Conservation (phyloP, 2,888 invertebrate genomes). For the Villa cingulata region DNA sequence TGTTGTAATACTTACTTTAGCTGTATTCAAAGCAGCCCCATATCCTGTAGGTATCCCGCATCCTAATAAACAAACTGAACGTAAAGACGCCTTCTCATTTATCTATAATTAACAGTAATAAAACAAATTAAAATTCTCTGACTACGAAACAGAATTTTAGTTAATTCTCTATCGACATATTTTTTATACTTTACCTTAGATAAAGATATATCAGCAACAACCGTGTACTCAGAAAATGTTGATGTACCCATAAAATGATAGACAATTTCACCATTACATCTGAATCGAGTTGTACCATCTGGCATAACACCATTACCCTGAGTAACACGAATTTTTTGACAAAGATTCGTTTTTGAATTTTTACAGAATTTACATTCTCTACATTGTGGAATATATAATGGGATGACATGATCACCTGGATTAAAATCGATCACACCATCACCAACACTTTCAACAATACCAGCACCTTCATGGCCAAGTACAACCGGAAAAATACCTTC, state of each 20-base stretch:
- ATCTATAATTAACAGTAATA: constrained; percentile 39
- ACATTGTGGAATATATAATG: constrained; percentile 94
- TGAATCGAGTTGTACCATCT: constrained; percentile 75
- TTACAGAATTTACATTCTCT: constrained; percentile 92
- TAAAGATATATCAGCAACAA: constrained; percentile 88
- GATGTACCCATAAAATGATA: constrained; percentile 96
- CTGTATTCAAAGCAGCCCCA: constrained; percentile 85
- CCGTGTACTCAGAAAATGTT: constrained; percentile 88
- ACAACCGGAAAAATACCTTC: constrained; percentile 87
- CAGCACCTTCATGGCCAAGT: constrained; percentile 93
- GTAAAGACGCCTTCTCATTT: constrained; percentile 63
- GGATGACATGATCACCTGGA: constrained; percentile 93
- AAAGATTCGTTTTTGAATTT: constrained; percentile 91
- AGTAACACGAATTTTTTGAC: constrained; percentile 76
- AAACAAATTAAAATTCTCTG: neutral
- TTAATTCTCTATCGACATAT: too few species aligned
- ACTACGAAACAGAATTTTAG: too few species aligned
- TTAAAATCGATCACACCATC: constrained; percentile 77
- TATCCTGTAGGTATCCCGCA: constrained; percentile 94
- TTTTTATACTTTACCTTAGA: constrained; percentile 54
- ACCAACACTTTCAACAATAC: constrained; percentile 94
- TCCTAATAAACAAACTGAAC: constrained; percentile 79
- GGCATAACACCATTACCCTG: constrained; percentile 87
- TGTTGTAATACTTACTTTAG: constrained; percentile 70
- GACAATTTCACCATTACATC: constrained; percentile 49